phyloP scores from a whole-genome alignment of 2,888 invertebrate genomes.

The Caenorhabditis wallacei region DNA sequence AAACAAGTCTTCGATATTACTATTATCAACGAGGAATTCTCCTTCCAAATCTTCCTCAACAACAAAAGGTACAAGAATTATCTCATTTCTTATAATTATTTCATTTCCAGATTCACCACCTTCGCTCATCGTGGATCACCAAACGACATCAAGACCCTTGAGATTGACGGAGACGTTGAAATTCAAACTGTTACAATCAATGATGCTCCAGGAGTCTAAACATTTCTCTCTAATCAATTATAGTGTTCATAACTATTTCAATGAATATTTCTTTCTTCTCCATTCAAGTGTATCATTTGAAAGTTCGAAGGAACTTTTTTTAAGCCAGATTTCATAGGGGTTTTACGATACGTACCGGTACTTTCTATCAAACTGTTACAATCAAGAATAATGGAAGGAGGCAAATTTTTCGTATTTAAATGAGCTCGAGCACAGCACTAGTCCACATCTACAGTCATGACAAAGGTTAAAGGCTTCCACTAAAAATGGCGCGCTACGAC shows the following conservation, averaged over 20 bases:
- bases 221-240: not conserved
- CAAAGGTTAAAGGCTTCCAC: no score
- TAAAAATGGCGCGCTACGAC: no score
- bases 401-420: no score
- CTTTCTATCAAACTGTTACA: no score
- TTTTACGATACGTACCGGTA: no score
- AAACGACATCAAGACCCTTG: constrained; percentile 80
- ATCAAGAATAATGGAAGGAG: no score
- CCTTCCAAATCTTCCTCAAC: constrained; percentile 81
- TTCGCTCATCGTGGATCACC: constrained; percentile 81
- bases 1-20: constrained; percentile 82
- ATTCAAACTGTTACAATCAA: constrained; percentile 82
- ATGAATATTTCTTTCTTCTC: not conserved
- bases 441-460: no score
- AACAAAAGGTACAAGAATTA: constrained; percentile 67
- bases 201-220: constrained; percentile 74
- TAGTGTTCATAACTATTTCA: not conserved
- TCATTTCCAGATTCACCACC: constrained; percentile 71
- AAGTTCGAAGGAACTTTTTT: no score
- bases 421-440: no score
- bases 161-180: constrained; percentile 76
- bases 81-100: not conserved
- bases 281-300: no score
- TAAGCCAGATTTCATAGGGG: no score
- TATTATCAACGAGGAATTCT: constrained; percentile 82